Base-by-base conservation (phyloP, 2,888 invertebrate species). In the Embidobia sp. region DNA sequence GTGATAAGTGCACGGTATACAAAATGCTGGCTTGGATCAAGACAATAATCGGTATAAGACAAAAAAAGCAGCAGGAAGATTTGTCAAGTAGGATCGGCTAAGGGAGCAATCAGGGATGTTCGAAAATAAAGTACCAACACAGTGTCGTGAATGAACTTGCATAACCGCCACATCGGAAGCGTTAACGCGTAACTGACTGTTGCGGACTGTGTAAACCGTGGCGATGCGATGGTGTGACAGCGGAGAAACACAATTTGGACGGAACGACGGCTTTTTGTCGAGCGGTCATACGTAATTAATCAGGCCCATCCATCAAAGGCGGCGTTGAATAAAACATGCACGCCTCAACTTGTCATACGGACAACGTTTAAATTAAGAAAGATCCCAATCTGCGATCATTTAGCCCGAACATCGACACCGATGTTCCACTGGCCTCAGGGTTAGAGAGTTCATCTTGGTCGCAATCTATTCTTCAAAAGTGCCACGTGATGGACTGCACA, bases 11-110 rank as follows among this genome's bases (percentile, higher is more conserved):
- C 70, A 67, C 76, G 69, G 70, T 69, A 69, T 46, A 29, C 40
- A 49, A 59, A 55, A 59, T 35, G 59, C 49, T 73, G 44, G 15
- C 11, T 61, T 40, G 51, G 57, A 35, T 42, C 48, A 75, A 70
- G 63, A 57, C 64, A 69, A 16, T 51, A 55, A 53, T 59, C 59
- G 44, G 64, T 26, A 59, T 6, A 59, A 55, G 49, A 63, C 63
- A 75, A 75, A 49, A 76, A 70, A 76, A 75, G 76, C 76, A 53
- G 76, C 76, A 53, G 76, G 76, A 64, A 42, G 11, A 51, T 48
- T 63, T 57, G 40, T 46, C 59, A 53, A 51, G 16, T 19, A 33
- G 61, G 69, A 67, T 57, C 55, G 44, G 75, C 51, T 59, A 18
- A 55, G 55, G 64, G 53, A 70, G 19, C 46, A 44, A 51, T 42